phyloP scores from a whole-genome alignment of 2,113 vertebrate species.

The Hydrolagus affinis region DNA sequence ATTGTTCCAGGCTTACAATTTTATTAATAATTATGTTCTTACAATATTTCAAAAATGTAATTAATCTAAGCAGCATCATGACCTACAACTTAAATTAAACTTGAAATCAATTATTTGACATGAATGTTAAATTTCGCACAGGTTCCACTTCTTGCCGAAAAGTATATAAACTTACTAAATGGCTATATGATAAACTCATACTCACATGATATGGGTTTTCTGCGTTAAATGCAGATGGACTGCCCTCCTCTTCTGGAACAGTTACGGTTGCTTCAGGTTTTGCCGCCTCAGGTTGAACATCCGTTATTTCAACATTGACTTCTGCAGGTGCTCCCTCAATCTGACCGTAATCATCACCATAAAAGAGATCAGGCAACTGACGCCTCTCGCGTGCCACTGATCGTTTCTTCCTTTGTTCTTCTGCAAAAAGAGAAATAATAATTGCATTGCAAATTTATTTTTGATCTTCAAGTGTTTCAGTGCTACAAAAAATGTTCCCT shows the following conservation, averaged over 20 bases:
- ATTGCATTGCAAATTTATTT: neutral
- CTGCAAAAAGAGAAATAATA: conserved; percentile 49
- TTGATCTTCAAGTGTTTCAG: neutral
- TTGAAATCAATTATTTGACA: neutral
- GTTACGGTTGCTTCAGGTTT: conserved; percentile 44
- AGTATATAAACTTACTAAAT: neutral
- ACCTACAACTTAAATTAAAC: neutral
- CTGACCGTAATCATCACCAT: conserved; percentile 33
- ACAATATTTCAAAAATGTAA: neutral
- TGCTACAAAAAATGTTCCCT: neutral
- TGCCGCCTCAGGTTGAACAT: conserved; percentile 38
- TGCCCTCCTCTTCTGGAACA: conserved; percentile 45
- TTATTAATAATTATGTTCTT: neutral
- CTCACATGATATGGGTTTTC: conserved; percentile 89
- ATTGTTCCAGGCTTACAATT: neutral
- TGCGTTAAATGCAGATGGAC: conserved; percentile 62
- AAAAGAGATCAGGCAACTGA: conserved; percentile 44
- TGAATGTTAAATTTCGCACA: too few relatives aligned
- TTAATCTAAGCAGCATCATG: neutral
- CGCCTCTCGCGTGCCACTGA: conserved; percentile 58
- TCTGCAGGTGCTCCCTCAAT: conserved; percentile 46
- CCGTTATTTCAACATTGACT: conserved; percentile 41
- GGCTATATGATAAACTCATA: conserved; percentile 32
- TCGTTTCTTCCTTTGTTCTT: conserved; percentile 65
- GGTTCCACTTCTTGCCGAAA: neutral